phyloP scores from a whole-genome alignment of 2,888 invertebrate species.

The Drosophila tanythrix region DNA sequence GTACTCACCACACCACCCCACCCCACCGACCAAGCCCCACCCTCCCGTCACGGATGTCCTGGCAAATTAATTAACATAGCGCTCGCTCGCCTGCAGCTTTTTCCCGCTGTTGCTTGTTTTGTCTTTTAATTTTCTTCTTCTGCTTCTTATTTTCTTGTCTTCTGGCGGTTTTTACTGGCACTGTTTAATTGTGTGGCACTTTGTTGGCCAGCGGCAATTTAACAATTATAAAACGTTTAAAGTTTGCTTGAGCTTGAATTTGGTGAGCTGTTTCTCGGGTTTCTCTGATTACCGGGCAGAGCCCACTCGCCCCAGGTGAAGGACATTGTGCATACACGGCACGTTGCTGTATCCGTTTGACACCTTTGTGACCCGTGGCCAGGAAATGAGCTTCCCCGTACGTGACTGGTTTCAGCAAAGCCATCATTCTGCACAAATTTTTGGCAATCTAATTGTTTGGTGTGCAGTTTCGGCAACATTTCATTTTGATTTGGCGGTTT shows the following conservation, averaged over 20 bases:
- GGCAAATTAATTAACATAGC: conserved; percentile 82
- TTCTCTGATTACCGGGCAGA: conserved; percentile 42
- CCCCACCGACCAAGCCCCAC: neutral
- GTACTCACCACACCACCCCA: neutral
- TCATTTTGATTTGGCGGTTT: conserved; percentile 7
- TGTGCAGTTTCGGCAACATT: conserved; percentile 33
- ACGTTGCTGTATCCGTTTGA: conserved; percentile 79
- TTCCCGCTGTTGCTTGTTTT: conserved; percentile 14
- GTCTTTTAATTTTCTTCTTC: neutral
- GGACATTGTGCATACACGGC: conserved; percentile 73
- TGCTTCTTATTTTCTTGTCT: conserved; percentile 52
- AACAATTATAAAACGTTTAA: conserved; percentile 82
- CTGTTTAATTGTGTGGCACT: conserved; percentile 69
- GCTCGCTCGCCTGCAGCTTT: conserved; percentile 56
- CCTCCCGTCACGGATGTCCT: conserved; percentile 68
- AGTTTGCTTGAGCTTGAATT: conserved; percentile 49
- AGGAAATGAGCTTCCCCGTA: conserved; percentile 79
- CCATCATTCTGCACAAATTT: conserved; percentile 34
- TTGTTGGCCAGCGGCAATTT: conserved; percentile 64
- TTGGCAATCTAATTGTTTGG: conserved; percentile 44
- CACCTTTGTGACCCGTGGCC: conserved; percentile 75
- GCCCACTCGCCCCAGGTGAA: conserved; percentile 21
- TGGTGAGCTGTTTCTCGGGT: conserved; percentile 47
- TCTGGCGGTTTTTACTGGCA: conserved; percentile 51
- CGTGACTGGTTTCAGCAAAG: conserved; percentile 72